Evolutionary conservation across 2,888 invertebrate genomes (phyloP).

Genomic region (Proisotoma minuta): DNA sequence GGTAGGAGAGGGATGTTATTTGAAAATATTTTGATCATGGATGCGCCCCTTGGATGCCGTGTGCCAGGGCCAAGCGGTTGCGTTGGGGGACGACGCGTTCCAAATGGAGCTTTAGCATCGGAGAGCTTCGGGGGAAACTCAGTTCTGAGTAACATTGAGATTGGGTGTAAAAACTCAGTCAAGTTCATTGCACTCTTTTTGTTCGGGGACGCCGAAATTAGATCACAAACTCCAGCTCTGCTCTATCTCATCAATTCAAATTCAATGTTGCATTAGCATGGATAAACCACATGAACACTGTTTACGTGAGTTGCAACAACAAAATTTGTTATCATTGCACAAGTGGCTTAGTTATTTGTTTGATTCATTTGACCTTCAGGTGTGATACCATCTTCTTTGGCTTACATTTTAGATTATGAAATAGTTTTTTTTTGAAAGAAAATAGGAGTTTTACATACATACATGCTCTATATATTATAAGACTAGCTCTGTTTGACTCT

Average conservation of each 20-base stretch:
- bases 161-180: conserved; percentile 28
- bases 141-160: background rate
- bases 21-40: background rate
- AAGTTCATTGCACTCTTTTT: conserved; percentile 35
- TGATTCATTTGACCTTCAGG: no score
- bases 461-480: no score
- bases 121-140: background rate
- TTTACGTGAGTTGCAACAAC: no score
- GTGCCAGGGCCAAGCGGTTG: background rate
- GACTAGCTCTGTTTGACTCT: no score
- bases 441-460: no score
- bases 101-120: background rate
- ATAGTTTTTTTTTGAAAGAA: no score
- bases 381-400: no score
- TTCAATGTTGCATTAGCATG: background rate
- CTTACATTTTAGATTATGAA: no score
- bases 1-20: background rate
- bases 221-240: conserved; percentile 1
- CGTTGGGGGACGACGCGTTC: background rate
- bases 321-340: no score
- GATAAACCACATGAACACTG: no score
- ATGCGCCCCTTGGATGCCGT: background rate
- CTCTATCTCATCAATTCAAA: background rate
- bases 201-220: conserved; percentile 12
- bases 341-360: no score